A percentile compares a stretch with the other conserved stretches of the same genome.
phyloP scores from a whole-genome alignment of 2,797 vertebrate species.

The Artibeus jamaicensis region DNA sequence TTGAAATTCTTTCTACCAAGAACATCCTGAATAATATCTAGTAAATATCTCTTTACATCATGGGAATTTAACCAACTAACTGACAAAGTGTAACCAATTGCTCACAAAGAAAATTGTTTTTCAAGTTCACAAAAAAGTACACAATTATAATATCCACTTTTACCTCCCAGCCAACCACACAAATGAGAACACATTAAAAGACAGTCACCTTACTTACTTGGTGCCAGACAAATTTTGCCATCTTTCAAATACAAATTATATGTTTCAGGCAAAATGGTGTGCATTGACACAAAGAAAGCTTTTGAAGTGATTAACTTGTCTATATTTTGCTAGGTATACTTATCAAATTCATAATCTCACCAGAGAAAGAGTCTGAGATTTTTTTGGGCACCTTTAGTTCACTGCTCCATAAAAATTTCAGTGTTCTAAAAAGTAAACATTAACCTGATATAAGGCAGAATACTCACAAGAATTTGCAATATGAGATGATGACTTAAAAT shows the following conservation, averaged over 20 bases:
- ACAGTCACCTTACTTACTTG: not conserved
- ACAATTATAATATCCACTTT: not conserved
- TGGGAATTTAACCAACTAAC: conserved; percentile 8
- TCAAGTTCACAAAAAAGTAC: not conserved
- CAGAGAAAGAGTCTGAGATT: not conserved
- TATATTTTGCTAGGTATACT: not conserved
- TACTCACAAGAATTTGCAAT: not conserved
- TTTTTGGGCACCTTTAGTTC: not conserved
- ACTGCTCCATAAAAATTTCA: not conserved
- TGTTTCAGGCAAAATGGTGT: not conserved
- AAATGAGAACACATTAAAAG: not conserved
- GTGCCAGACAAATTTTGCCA: not conserved
- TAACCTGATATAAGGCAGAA: not conserved
- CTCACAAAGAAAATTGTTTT: not conserved
- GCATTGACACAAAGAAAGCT: not conserved
- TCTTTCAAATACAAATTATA: not conserved
- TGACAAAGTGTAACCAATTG: not conserved
- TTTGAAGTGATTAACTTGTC: not conserved
- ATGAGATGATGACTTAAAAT: not conserved
- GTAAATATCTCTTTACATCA: not conserved
- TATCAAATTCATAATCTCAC: not conserved
- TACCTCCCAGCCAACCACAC: not conserved
- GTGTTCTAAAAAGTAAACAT: not conserved
- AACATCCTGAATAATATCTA: not conserved
- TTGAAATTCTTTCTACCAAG: not conserved